Conservation (phyloP, 2,113 vertebrate genomes). For the Opisthocomus hoazin region DNA sequence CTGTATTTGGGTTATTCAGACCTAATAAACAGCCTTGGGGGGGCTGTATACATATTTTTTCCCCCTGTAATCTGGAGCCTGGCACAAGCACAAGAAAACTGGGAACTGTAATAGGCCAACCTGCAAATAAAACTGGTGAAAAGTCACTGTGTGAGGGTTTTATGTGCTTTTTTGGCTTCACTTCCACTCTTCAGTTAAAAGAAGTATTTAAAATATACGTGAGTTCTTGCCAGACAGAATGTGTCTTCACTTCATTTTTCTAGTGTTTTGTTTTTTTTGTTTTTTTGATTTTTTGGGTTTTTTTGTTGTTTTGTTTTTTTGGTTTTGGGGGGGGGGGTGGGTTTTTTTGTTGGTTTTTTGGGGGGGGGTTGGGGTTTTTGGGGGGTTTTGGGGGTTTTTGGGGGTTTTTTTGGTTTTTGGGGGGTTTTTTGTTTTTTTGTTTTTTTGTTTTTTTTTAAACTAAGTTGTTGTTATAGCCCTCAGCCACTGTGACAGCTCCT, state of each 20-base stretch:
- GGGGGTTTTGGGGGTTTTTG: too few relatives aligned
- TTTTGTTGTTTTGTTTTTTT: too few relatives aligned
- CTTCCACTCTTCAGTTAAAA: not conserved
- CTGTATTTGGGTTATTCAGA: not conserved
- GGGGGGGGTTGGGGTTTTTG: too few relatives aligned
- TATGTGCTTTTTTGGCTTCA: conserved; percentile 4
- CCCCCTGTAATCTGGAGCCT: not conserved
- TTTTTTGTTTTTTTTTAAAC: not conserved
- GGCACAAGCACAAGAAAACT: not conserved
- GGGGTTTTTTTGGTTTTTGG: too few relatives aligned
- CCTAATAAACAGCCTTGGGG: not conserved
- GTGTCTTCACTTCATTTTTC: not conserved
- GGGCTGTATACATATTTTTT: not conserved
- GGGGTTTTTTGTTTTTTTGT: too few relatives aligned
- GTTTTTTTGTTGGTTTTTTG: too few relatives aligned
- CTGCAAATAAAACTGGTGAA: conserved; percentile 31
- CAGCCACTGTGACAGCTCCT: not conserved
- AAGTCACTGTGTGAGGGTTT: conserved; percentile 37
- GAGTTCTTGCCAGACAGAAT: not conserved
- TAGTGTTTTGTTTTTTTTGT: not conserved
- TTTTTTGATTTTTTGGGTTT: too few relatives aligned
- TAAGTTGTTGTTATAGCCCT: not conserved
- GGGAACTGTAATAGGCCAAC: not conserved
- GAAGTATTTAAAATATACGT: not conserved
- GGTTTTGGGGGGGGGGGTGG: too few relatives aligned